Percentiles rank a stretch among this genome's conserved stretches.
Conservation (phyloP, 2,888 invertebrate species). For the Cotesia congregata region DNA sequence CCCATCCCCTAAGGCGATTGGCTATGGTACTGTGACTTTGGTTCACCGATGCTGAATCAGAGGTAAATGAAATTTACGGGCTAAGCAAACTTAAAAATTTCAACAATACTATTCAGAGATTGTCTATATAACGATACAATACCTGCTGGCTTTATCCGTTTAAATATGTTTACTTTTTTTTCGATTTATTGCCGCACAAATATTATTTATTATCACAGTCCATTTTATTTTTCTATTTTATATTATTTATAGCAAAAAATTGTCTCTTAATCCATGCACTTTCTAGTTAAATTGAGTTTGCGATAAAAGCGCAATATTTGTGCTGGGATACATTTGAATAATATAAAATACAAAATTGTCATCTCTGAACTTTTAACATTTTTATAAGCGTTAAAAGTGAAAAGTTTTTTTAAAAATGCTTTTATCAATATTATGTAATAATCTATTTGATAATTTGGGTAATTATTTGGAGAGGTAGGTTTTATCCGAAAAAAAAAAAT, state of each 20-base stretch:
- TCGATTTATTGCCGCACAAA: neutral
- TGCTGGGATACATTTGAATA: too few species aligned
- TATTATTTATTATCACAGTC: neutral
- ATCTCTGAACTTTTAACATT: too few species aligned
- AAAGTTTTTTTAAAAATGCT: too few species aligned
- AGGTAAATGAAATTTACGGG: constrained; percentile 15
- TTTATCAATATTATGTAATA: too few species aligned
- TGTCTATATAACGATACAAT: constrained; percentile 3
- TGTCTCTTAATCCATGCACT: neutral
- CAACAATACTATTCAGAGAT: constrained; percentile 1
- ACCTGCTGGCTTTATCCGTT: neutral
- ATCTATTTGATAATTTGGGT: too few species aligned
- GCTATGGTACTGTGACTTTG: constrained; percentile 41
- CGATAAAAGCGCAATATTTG: too few species aligned
- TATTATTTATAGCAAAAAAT: neutral
- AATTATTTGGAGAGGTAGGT: too few species aligned
- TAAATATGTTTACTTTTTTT: neutral
- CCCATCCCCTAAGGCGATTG: constrained; percentile 46
- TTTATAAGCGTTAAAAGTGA: too few species aligned
- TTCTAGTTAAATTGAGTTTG: neutral
- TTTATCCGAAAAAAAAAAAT: too few species aligned
- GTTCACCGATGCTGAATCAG: constrained; percentile 32
- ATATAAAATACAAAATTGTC: too few species aligned
- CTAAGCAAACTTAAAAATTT: constrained; percentile 1
- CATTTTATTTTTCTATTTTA: neutral